phyloP scores from a whole-genome alignment of 1,140 invertebrate genomes.

The Anastrepha ludens region DNA sequence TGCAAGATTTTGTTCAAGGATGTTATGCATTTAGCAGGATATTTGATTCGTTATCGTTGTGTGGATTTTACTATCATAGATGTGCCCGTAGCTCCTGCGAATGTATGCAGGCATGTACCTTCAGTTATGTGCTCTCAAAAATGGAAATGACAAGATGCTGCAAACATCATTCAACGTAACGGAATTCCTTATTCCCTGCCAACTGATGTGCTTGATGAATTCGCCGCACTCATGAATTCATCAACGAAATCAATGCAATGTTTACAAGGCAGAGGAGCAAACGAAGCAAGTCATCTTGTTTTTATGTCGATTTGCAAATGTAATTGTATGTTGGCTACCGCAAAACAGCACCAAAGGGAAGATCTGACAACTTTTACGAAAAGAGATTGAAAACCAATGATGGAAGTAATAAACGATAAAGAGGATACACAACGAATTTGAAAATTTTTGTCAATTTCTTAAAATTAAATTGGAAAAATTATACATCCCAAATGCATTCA shows the following conservation, averaged over 20 bases:
- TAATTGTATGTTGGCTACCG: conserved; percentile 1
- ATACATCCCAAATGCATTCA: too few relatives aligned
- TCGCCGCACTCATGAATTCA: conserved; percentile 34
- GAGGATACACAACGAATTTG: too few relatives aligned
- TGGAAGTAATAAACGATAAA: too few relatives aligned
- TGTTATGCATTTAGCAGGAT: conserved; percentile 21
- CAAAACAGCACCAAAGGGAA: neutral
- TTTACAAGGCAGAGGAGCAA: conserved; percentile 7
- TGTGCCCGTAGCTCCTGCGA: neutral
- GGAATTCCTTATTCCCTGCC: neutral
- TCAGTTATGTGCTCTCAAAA: neutral
- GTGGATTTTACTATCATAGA: neutral
- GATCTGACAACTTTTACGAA: neutral
- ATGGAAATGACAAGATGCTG: neutral
- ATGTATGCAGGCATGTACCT: neutral
- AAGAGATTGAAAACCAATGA: too few relatives aligned
- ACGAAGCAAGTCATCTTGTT: conserved; percentile 24
- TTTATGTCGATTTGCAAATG: conserved; percentile 41
- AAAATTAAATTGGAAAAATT: too few relatives aligned
- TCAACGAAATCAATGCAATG: conserved; percentile 25
- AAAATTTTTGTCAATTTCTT: too few relatives aligned
- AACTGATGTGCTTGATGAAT: conserved; percentile 38
- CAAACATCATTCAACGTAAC: neutral
- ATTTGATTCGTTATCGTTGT: neutral
- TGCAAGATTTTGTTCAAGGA: neutral